These are phyloP conservation scores for Malacosoma neustria DNA, from an alignment of 2,888 invertebrate genomes.

Conservation along the genomic window DNA sequence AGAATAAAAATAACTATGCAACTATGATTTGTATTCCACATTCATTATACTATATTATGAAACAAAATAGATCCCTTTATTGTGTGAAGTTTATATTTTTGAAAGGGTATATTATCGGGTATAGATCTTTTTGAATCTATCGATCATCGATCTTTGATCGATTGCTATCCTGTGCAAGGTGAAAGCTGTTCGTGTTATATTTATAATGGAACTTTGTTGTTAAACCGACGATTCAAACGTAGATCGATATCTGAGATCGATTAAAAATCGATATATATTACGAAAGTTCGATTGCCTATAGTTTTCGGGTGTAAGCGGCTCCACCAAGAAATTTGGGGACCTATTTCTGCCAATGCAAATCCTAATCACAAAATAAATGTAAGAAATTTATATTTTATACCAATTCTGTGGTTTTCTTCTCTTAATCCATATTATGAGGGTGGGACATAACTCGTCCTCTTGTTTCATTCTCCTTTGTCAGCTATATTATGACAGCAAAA, in stretches of 20 bases:
- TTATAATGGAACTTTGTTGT: constrained; percentile 21
- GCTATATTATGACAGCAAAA: too few species aligned
- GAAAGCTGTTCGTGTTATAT: constrained; percentile 29
- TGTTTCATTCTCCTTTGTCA: too few species aligned
- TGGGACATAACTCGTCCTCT: too few species aligned
- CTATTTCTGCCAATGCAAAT: too few species aligned
- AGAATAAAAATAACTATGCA: constrained; percentile 7
- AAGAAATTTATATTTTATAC: too few species aligned
- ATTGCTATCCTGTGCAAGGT: constrained; percentile 35
- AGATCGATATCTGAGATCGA: constrained; percentile 10
- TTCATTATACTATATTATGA: constrained; percentile 23
- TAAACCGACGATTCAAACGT: constrained; percentile 15
- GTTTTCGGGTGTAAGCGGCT: too few species aligned
- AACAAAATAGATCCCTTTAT: constrained; percentile 24
- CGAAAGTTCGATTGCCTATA: constrained; percentile 3
- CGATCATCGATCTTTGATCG: constrained; percentile 36
- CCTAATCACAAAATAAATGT: too few species aligned
- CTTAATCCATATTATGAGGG: too few species aligned
- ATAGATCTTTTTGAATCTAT: constrained; percentile 20
- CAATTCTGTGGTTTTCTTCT: too few species aligned
- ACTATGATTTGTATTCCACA: constrained; percentile 17
- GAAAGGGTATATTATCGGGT: constrained; percentile 25
- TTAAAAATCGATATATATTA: constrained; percentile 6
- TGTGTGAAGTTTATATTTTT: constrained; percentile 25
- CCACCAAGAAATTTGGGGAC: too few species aligned